Evolutionary conservation across 2,888 invertebrate species (phyloP).

Genomic region (Erynnis tages): DNA sequence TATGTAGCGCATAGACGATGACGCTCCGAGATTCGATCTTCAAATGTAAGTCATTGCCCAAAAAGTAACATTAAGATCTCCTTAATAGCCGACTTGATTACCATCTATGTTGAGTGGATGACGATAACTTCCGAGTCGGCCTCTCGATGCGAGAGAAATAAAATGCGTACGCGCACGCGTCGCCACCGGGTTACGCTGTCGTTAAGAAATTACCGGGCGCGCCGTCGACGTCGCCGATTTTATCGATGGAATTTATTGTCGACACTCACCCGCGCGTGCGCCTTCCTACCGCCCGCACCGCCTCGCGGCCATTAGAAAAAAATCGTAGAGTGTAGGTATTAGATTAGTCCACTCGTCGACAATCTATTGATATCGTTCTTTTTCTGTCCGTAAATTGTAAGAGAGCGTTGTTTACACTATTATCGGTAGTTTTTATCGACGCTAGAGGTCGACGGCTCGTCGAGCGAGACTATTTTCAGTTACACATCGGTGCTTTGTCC

Average conservation of each 20-base stretch:
- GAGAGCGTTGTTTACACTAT: constrained; percentile 22
- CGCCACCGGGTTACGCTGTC: constrained; percentile 80
- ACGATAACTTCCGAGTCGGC: constrained; percentile 77
- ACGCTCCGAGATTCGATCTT: constrained; percentile 51
- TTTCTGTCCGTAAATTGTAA: constrained; percentile 10
- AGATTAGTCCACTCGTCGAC: constrained; percentile 31
- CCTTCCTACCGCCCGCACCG: constrained; percentile 43
- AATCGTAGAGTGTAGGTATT: constrained; percentile 33
- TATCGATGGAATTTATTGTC: constrained; percentile 81
- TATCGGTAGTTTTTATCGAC: constrained; percentile 19
- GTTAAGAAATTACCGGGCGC: constrained; percentile 78
- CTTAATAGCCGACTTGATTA: constrained; percentile 78
- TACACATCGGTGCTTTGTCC: constrained; percentile 37
- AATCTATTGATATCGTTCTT: constrained; percentile 10
- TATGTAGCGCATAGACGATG: constrained; percentile 38
- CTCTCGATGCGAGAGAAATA: constrained; percentile 71
- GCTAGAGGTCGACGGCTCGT: constrained; percentile 9
- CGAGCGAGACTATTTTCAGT: constrained; percentile 16
- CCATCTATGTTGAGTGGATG: constrained; percentile 78
- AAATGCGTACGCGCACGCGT: constrained; percentile 78
- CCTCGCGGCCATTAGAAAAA: constrained; percentile 44
- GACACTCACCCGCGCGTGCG: constrained; percentile 62
- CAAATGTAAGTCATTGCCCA: constrained; percentile 57
- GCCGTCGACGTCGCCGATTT: constrained; percentile 75
- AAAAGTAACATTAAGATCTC: constrained; percentile 73